phyloP scores from a whole-genome alignment of 1,140 invertebrate genomes.

The Trachelipus rathkii region DNA sequence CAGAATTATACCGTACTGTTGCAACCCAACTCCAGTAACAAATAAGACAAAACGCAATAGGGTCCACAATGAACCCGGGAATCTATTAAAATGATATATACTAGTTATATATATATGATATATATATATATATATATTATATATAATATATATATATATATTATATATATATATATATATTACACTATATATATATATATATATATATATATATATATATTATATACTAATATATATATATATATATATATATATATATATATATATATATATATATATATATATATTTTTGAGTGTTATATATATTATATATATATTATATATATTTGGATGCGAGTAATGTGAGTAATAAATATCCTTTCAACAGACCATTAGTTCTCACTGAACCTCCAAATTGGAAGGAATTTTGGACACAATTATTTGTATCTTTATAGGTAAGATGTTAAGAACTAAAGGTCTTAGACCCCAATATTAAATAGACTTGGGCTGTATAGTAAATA shows the following conservation, averaged over 20 bases:
- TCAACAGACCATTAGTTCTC: too few species aligned
- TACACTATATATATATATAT: background rate
- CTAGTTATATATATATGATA: conserved; percentile 23
- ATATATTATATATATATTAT: too few species aligned
- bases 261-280: background rate
- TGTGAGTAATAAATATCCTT: too few species aligned
- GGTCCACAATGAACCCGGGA: conserved; percentile 50
- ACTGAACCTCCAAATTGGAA: too few species aligned
- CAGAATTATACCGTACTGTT: conserved; percentile 71
- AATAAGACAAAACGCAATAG: conserved; percentile 74
- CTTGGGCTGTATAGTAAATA: too few species aligned
- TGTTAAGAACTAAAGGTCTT: too few species aligned
- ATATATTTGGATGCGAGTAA: too few species aligned
- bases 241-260: conserved; percentile 26
- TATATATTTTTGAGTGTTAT: background rate
- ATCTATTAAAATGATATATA: conserved; percentile 31
- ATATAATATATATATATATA: conserved; percentile 26
- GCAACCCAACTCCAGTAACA: conserved; percentile 63
- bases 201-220: background rate
- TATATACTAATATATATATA: conserved; percentile 27
- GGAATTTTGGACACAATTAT: too few species aligned
- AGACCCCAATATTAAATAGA: too few species aligned
- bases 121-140: conserved; percentile 20
- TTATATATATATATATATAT: conserved; percentile 21
- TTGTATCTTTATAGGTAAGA: too few species aligned